phyloP scores from a whole-genome alignment of 2,797 vertebrate species.

The Momotus momota region DNA sequence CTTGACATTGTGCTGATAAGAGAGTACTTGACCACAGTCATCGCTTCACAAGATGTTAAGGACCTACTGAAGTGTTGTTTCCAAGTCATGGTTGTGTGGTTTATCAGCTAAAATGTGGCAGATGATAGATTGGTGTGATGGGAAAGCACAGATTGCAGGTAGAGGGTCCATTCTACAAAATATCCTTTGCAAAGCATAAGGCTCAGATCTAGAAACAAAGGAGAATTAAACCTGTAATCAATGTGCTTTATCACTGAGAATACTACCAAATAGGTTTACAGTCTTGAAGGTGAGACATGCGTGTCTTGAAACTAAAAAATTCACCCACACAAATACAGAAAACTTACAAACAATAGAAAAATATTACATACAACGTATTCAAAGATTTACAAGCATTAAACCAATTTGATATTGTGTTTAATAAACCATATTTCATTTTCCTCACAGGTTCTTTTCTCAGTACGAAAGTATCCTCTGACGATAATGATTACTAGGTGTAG shows the following conservation, averaged over 20 bases:
- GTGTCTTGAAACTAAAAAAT: not conserved
- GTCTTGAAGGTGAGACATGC: not conserved
- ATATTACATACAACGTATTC: not conserved
- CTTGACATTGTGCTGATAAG: not conserved
- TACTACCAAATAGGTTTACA: not conserved
- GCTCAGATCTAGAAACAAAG: not conserved
- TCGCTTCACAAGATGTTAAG: not conserved
- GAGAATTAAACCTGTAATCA: conserved; percentile 16
- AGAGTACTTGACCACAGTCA: not conserved
- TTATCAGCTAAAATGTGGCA: not conserved
- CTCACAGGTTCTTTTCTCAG: not conserved
- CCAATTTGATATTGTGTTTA: not conserved
- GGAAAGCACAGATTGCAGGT: not conserved
- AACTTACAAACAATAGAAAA: not conserved
- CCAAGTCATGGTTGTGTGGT: not conserved
- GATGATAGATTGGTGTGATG: not conserved
- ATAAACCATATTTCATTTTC: not conserved
- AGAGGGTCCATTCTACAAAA: not conserved
- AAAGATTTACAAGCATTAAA: not conserved
- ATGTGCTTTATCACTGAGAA: not conserved
- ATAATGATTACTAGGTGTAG: not conserved
- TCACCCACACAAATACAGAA: not conserved
- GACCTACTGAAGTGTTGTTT: not conserved
- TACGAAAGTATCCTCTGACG: not conserved
- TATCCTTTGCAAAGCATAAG: not conserved